Evolutionary conservation across 2,113 vertebrate species (phyloP).

Genomic region (Leucoraja erinaceus): DNA sequence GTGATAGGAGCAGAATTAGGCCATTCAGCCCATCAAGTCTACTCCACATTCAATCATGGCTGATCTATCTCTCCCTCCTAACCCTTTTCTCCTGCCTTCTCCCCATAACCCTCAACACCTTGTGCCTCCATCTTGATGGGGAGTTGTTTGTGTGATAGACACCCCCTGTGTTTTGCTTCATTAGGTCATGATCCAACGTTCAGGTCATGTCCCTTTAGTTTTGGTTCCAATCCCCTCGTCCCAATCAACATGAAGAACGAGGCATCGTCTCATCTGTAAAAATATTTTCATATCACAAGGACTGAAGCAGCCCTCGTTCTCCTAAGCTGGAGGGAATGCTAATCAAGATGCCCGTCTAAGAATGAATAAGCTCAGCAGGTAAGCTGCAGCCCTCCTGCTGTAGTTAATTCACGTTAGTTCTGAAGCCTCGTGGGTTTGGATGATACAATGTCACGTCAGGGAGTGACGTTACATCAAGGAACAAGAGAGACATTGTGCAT

Average conservation of each 20-base stretch:
- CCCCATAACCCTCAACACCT: too few species aligned
- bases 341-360: neutral
- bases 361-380: neutral
- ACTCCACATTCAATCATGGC: too few species aligned
- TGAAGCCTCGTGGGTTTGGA: neutral
- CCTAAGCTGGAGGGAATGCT: neutral
- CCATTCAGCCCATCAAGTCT: too few species aligned
- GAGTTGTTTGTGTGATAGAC: neutral
- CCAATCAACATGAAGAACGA: neutral
- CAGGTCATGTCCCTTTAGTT: neutral
- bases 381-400: neutral
- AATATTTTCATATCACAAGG: neutral
- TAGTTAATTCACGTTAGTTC: neutral
- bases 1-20: too few species aligned
- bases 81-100: too few species aligned
- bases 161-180: neutral
- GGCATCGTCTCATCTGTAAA: neutral
- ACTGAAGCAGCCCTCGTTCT: neutral
- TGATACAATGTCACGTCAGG: neutral
- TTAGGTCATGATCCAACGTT: neutral
- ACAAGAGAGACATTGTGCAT: neutral
- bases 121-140: too few species aligned
- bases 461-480: neutral
- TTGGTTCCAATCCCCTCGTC: neutral
- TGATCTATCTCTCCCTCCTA: too few species aligned